Percentiles rank a stretch among this genome's conserved stretches.
These are phyloP conservation scores for Actinia tenebrosa DNA, from an alignment of 64 coral and sea anemone species.

Conservation along the genomic window DNA sequence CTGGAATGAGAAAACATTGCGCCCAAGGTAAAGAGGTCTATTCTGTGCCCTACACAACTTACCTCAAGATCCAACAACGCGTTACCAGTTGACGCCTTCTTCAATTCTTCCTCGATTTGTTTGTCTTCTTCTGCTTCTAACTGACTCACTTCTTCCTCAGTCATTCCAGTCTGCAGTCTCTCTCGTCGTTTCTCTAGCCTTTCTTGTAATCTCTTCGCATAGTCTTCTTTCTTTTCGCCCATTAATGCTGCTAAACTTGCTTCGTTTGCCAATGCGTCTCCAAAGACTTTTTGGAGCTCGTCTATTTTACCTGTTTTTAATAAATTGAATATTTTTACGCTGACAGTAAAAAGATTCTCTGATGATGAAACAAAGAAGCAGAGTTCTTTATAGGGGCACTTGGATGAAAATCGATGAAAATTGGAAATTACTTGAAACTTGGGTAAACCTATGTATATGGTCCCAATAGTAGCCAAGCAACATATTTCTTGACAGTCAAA, in stretches of 20 bases:
- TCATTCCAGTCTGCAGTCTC: constrained; percentile 63
- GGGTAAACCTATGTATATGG: too few species aligned
- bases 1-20: too few species aligned
- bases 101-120: constrained; percentile 52
- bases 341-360: too few species aligned
- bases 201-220: constrained; percentile 66
- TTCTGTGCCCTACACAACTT: neutral
- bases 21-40: neutral
- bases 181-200: constrained; percentile 69
- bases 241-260: constrained; percentile 64
- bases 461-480: too few species aligned
- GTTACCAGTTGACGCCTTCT: constrained; percentile 64
- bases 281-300: constrained; percentile 74
- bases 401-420: too few species aligned
- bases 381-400: too few species aligned
- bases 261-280: constrained; percentile 51
- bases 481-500: too few species aligned
- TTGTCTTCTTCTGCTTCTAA: constrained; percentile 84
- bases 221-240: constrained; percentile 69
- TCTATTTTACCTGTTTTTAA: constrained; percentile 60
- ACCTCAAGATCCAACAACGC: constrained; percentile 85
- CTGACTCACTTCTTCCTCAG: constrained; percentile 65
- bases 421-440: too few species aligned
- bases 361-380: too few species aligned
- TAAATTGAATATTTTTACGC: too few species aligned